Evolutionary conservation across 2,113 vertebrate species (phyloP), one percentile per base, ranked within the genome.

Genomic region (Marcusenius ussheri): DNA sequence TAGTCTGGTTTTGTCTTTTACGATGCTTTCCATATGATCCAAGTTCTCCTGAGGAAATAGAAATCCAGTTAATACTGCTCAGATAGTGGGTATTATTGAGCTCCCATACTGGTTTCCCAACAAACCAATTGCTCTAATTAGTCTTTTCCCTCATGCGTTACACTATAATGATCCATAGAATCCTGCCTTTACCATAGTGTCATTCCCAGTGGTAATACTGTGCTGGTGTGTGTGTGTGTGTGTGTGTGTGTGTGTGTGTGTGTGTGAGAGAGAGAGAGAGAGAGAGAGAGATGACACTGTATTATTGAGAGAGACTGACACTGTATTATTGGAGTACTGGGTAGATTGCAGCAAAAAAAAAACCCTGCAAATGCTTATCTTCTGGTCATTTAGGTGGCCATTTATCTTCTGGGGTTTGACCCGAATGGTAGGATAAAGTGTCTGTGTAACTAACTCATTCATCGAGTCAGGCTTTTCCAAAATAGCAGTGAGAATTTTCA

Each of bases 181-280:
- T 58, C 31, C 51, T 49, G 21, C 3, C 9, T 13, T 27, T 85
- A 27, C 83, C 46, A 17, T 87, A 24, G 45, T 84, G 47, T 62
- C 49, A 53, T 53, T 35, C 35, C 50, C 17, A 39, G 56, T 45
- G 45, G 46, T 47, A 21, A 62, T 21, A 39, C 51, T 51, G 50
- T 51, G 49, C 15, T 88, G 88, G 39, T 66, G 53, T 27, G 56
- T 42, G 42, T 87, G 89, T 77, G 89, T 88, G 85, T 88, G 85
- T 88, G 90, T 88, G 85, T 56, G 62, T 85, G 31, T 70, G 89
- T 86, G 39, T 86, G n/a, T 49, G 42, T 35, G 89, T 74, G 58
- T 39, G 42, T 7, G 80, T 4, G 39, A 4, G 6, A 9, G 77
- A 83, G 80, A n/a, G 19, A 84, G 45, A 84, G 42, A 45, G 6